Base-by-base conservation (phyloP, 1,140 invertebrate genomes). In the Megalopta genalis region DNA sequence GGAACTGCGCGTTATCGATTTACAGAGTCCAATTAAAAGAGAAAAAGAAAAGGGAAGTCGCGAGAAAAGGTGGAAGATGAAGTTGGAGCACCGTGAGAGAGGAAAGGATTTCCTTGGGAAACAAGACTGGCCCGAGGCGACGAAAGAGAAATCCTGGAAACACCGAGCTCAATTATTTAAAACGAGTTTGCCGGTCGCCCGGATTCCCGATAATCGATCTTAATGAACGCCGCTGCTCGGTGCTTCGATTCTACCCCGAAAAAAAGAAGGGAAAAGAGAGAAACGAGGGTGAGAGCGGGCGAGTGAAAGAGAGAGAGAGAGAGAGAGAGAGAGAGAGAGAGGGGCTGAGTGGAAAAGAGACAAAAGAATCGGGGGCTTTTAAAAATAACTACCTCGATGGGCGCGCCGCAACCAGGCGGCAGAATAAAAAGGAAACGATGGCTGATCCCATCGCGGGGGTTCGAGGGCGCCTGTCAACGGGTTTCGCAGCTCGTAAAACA, bases 401-500 rank as follows among this genome's bases (percentile, higher is more conserved):
- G 32, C 32, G 32, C 12, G 18, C 23, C 14, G 0, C 14, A n/a
- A n/a, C 18, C 18, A 16, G 37, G 32, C 8, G 14, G 16, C 7
- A 9, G 8, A 32, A 5, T 16, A n/a, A 12, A 37, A 59, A 25
- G 10, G 4, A 76, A 23, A n/a, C 54, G 54, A 57, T 9, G 39
- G 57, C 8, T 18, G 21, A 71, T 37, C 25, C 32, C 21, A 46
- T 68, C 54, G 37, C 25, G 10, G 18, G 49, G 25, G 37, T 42
- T 59, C 39, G 57, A 37, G 39, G 54, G 9, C 8, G 39, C n/a
- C 68, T 64, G 76, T 78, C 76, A 72, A 71, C 46, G 59, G n/a
- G 46, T 72, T 78, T 64, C 52, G 54, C 76, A 54, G 23, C 68
- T 78, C 76, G 59, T 72, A 64, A 64, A 78, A 71, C 76, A 49